A percentile compares a stretch with the other conserved stretches of the same genome.
Evolutionary conservation across 2,113 vertebrate species (phyloP).

Genomic region (Caranx melampygus): DNA sequence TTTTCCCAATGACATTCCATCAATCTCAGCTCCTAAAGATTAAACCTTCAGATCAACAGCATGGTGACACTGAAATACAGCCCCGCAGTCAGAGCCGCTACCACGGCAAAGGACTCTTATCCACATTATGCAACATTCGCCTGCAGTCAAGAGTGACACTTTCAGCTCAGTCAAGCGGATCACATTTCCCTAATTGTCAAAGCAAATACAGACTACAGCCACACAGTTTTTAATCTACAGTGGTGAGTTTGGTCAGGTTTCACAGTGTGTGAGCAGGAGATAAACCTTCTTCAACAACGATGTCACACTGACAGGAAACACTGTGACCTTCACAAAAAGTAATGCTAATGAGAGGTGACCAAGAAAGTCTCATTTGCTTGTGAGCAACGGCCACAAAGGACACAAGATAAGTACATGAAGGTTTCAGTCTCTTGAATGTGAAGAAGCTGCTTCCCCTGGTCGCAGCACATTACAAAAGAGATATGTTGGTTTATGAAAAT

Average conservation of each 20-base stretch:
- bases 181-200: constrained; percentile 42
- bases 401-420: too few relatives aligned
- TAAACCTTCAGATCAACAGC: too few relatives aligned
- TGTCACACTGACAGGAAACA: constrained; percentile 6
- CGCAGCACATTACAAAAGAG: too few relatives aligned
- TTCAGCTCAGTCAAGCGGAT: constrained; percentile 37
- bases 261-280: constrained; percentile 16
- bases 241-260: neutral
- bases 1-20: too few relatives aligned
- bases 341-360: neutral
- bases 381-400: neutral
- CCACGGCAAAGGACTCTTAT: neutral
- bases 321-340: neutral
- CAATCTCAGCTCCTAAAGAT: too few relatives aligned
- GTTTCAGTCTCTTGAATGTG: too few relatives aligned
- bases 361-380: neutral
- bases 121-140: constrained; percentile 18
- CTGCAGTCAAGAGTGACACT: constrained; percentile 38
- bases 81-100: too few relatives aligned
- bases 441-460: too few relatives aligned
- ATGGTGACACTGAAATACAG: too few relatives aligned
- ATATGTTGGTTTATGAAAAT: too few relatives aligned
- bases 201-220: neutral
- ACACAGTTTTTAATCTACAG: neutral
- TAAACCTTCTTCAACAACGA: neutral